phyloP scores from a whole-genome alignment of 2,113 vertebrate species.

The Anas platyrhynchos region DNA sequence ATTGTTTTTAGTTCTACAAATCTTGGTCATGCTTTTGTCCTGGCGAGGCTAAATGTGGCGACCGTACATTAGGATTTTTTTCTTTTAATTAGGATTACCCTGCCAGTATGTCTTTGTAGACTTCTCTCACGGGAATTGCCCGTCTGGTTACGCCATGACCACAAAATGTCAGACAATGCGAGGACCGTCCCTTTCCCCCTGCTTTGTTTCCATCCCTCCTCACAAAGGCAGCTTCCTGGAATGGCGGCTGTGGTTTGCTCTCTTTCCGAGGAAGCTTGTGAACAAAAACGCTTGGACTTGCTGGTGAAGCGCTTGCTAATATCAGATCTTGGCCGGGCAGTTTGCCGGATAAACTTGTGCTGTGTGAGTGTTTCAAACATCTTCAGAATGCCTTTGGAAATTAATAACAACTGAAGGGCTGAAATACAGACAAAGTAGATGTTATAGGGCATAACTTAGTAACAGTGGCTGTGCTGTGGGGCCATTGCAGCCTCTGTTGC shows the following conservation, averaged over 20 bases:
- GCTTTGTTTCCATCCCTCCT: neutral
- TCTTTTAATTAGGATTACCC: neutral
- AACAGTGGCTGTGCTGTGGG: neutral
- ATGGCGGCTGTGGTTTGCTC: conserved; percentile 9
- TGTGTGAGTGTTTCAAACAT: rapidly evolving
- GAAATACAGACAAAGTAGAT: neutral
- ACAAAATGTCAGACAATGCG: neutral
- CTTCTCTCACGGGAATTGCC: conserved; percentile 34
- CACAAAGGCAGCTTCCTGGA: neutral
- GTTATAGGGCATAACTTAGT: neutral
- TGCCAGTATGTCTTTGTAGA: neutral
- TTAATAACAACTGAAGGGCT: neutral
- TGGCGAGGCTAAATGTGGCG: neutral
- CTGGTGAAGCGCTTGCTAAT: neutral
- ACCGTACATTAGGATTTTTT: neutral
- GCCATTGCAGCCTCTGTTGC: too few species aligned
- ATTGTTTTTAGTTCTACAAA: neutral
- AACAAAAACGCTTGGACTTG: neutral
- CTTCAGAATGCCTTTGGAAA: neutral
- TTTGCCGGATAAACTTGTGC: neutral
- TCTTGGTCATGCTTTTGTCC: neutral
- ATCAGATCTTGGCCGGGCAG: neutral
- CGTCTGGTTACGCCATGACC: neutral
- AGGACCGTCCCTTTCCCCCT: neutral
- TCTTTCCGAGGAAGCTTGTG: neutral